Percentiles rank a stretch among this genome's conserved stretches.
phyloP scores from a whole-genome alignment of 2,888 invertebrate species.

The Allolobophora icterica region DNA sequence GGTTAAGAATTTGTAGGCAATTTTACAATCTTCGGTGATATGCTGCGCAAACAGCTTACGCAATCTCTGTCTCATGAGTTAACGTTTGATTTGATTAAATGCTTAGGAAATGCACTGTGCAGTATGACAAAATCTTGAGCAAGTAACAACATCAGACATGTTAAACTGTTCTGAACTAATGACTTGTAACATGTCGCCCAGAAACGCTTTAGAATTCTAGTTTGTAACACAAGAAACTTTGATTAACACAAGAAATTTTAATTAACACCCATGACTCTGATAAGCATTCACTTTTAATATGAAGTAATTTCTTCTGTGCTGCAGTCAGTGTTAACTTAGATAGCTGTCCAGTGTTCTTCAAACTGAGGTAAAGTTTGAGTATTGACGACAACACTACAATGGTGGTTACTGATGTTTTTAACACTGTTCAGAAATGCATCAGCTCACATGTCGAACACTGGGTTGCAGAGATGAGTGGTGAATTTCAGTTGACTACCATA shows the following conservation, averaged over 20 bases:
- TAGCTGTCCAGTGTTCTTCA: neutral
- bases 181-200: neutral
- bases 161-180: neutral
- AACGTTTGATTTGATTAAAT: neutral
- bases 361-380: neutral
- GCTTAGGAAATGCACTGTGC: neutral
- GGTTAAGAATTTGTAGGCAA: neutral
- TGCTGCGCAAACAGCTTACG: neutral
- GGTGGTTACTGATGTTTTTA: too few species aligned
- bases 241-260: too few species aligned
- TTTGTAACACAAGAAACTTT: neutral
- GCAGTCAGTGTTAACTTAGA: neutral
- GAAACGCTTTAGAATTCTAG: neutral
- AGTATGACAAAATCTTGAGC: neutral
- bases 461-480: too few species aligned
- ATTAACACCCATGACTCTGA: neutral
- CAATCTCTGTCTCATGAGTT: neutral
- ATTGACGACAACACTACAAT: neutral
- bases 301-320: neutral
- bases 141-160: neutral
- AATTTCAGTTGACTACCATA: too few species aligned
- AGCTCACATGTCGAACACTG: too few species aligned
- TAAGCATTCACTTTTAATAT: neutral
- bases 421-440: too few species aligned
- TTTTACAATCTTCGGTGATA: neutral